These are phyloP conservation scores for Tichodroma muraria DNA, from an alignment of 2,113 vertebrate genomes.

Conservation along the genomic window DNA sequence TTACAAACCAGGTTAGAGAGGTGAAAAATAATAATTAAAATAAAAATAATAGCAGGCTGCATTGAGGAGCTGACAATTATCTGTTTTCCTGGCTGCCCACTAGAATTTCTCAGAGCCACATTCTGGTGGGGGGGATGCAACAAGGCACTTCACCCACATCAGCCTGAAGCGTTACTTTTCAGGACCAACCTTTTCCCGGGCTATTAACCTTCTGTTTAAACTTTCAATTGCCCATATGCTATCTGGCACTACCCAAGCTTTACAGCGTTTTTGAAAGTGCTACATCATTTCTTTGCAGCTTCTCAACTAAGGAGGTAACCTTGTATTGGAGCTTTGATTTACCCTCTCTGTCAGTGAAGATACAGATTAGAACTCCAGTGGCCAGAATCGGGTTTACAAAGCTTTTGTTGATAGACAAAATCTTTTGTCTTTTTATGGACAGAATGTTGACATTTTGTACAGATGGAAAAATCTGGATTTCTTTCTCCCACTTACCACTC, in stretches of 20 bases:
- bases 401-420: not conserved
- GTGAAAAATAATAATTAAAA: not conserved
- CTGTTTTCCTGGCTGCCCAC: not conserved
- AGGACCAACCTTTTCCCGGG: not conserved
- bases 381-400: not conserved
- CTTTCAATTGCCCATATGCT: not conserved
- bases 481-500: conserved; percentile 10
- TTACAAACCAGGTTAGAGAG: not conserved
- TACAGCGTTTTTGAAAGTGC: not conserved
- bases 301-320: not conserved
- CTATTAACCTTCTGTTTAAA: not conserved
- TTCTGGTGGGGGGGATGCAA: not conserved
- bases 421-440: not conserved
- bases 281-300: not conserved
- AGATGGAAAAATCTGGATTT: conserved; percentile 4
- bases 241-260: not conserved
- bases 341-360: not conserved
- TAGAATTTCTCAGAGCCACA: not conserved
- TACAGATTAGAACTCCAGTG: not conserved
- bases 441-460: not conserved
- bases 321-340: not conserved
- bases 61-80: not conserved
- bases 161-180: not conserved
- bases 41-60: not conserved
- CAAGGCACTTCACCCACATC: not conserved